Evolutionary conservation across 2,113 vertebrate species (phyloP), one percentile per base, ranked within the genome.

Genomic region (Deroptyus accipitrinus): DNA sequence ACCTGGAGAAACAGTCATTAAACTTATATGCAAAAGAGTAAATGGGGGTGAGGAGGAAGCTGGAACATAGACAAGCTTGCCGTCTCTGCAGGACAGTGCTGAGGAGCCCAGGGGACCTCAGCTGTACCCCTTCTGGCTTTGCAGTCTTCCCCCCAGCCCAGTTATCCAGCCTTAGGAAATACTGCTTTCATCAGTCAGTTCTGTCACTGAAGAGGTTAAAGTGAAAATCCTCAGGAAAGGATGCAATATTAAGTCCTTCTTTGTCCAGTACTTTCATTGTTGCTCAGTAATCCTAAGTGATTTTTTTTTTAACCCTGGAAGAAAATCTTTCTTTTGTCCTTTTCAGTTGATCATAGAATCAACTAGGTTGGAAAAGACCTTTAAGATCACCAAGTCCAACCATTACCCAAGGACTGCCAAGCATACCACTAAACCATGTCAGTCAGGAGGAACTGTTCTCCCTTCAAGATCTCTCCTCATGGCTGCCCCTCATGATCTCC

Each of bases 281-380:
- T 86, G 39, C 66, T 95, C 42, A 35, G 30, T 94, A 92, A 79
- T 92, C 69, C 86, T 23, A 18, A 75, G 51, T 31, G 17, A 17
- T 93, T 72, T 91, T 95, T 95, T 91, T 82, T 76, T 90, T 91
- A 93, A 93, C 77, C 44, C 42, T 82, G 88, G 22, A 93, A 86
- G 75, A 88, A 95, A 92, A 74, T n/a, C 17, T 93, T 91, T 86
- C 39, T 86, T 86, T 82, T 94, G 63, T 92, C 57, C 66, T 44
- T 92, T 83, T 77, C 86, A 73, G 69, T 54, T 92, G 68, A 93
- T 83, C 57, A n/a, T 59, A 59, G 57, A 35, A 10, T 59, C 57
- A 59, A 15, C 22, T 24, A 24, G 33, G 33, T 24, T 59, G 57
- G 33, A 59, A 59, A 35, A 35, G 57, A 16, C 57, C 13, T 59